Conservation (phyloP, 1,140 invertebrate genomes). For the Drosophila yakuba region DNA sequence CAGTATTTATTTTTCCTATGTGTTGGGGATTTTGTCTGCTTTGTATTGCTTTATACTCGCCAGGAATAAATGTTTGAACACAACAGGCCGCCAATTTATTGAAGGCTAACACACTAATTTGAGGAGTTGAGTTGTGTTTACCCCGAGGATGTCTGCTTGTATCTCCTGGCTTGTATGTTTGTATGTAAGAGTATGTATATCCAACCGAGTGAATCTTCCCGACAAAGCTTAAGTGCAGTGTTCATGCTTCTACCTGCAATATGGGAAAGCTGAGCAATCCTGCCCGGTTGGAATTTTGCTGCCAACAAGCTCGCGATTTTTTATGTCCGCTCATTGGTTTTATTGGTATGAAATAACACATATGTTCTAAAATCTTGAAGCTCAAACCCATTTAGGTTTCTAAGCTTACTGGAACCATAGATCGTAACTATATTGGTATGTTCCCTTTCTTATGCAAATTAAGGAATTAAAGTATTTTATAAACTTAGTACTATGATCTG, state of each 20-base stretch:
- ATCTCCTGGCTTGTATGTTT: neutral
- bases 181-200: conserved; percentile 7
- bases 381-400: no score
- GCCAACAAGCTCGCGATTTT: neutral
- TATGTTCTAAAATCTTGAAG: no score
- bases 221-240: conserved; percentile 55
- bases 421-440: no score
- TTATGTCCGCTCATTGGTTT: neutral
- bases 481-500: no score
- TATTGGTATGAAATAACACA: neutral
- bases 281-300: conserved; percentile 64
- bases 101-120: conserved; percentile 79
- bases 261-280: conserved; percentile 25
- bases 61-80: conserved; percentile 78
- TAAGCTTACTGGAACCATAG: no score
- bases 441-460: no score
- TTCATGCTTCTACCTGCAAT: conserved; percentile 56
- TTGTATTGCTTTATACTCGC: conserved; percentile 62
- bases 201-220: conserved; percentile 31
- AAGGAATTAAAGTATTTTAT: no score
- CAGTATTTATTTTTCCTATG: conserved; percentile 65
- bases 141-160: conserved; percentile 69
- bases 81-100: conserved; percentile 79
- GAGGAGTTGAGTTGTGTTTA: conserved; percentile 77
- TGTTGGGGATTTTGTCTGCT: conserved; percentile 59